A percentile compares a stretch with the other conserved stretches of the same genome.
These are phyloP conservation scores for Elmis aenea DNA, from an alignment of 2,888 invertebrate species.

Conservation along the genomic window DNA sequence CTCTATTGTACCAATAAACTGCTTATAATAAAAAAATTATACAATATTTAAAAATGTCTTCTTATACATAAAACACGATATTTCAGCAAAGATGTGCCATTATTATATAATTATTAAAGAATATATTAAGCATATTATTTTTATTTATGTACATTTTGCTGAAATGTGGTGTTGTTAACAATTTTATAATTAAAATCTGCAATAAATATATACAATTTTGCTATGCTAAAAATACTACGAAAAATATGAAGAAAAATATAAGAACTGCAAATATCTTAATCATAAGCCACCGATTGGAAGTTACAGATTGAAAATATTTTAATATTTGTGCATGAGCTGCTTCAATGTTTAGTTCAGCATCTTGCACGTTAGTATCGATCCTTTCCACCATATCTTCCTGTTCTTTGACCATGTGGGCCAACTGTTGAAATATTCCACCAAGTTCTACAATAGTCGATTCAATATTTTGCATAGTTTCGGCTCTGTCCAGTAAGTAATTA, in stretches of 20 bases:
- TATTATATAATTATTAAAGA: too few relatives aligned
- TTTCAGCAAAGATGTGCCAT: too few relatives aligned
- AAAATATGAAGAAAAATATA: conserved; percentile 98
- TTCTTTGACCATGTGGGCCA: conserved; percentile 96
- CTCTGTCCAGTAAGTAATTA: conserved; percentile 85
- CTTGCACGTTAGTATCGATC: conserved; percentile 95
- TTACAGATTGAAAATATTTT: conserved; percentile 95
- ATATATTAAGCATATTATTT: too few relatives aligned
- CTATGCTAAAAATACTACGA: conserved; percentile 89
- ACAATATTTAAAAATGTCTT: too few relatives aligned
- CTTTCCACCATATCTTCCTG: conserved; percentile 98
- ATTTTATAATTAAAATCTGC: conserved; percentile 1
- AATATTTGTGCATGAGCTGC: conserved; percentile 96
- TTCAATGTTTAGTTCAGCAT: conserved; percentile 93
- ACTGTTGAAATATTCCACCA: conserved; percentile 96
- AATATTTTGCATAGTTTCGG: conserved; percentile 98
- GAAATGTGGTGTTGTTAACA: too few relatives aligned
- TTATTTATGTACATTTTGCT: too few relatives aligned
- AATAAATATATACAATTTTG: background rate
- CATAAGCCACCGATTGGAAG: conserved; percentile 98
- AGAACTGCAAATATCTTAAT: conserved; percentile 98
- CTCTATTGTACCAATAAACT: too few relatives aligned
- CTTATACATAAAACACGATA: too few relatives aligned
- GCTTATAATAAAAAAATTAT: too few relatives aligned
- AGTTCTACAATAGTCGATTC: conserved; percentile 98